phyloP scores from a whole-genome alignment of 2,888 invertebrate genomes.

The Tetropium fuscum region DNA sequence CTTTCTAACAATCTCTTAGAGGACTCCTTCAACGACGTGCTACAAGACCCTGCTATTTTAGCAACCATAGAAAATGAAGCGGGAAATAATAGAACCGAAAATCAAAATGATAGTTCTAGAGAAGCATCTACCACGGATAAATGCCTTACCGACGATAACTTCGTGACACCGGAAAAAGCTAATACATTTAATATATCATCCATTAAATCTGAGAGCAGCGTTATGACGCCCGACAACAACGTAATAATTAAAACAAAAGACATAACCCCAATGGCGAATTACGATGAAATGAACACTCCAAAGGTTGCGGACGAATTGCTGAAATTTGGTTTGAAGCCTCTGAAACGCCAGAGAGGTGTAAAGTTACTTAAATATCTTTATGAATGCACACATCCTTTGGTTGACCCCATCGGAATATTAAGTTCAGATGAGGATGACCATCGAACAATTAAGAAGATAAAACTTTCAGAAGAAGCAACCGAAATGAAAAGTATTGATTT shows the following conservation, averaged over 20 bases:
- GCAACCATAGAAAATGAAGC: background rate
- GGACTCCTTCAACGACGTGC: slow-evolving; percentile 28
- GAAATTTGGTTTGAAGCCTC: slow-evolving; percentile 75
- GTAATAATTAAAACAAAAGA: slow-evolving; percentile 69
- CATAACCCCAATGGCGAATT: slow-evolving; percentile 72
- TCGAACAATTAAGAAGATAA: slow-evolving; percentile 42
- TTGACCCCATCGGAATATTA: slow-evolving; percentile 53
- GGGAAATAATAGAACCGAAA: background rate
- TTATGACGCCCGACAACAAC: slow-evolving; percentile 43
- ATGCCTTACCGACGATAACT: background rate
- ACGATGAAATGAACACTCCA: slow-evolving; percentile 70
- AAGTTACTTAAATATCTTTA: slow-evolving; percentile 76
- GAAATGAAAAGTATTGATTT: background rate
- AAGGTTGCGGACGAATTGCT: slow-evolving; percentile 71
- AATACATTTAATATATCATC: background rate
- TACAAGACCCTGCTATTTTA: slow-evolving; percentile 16
- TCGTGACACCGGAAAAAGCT: slow-evolving; percentile 13
- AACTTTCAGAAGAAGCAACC: slow-evolving; percentile 22
- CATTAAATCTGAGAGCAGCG: background rate
- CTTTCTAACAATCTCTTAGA: slow-evolving; percentile 11
- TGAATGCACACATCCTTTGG: slow-evolving; percentile 75
- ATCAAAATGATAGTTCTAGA: background rate
- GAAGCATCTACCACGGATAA: background rate
- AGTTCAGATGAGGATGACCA: slow-evolving; percentile 40
- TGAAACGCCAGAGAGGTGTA: slow-evolving; percentile 72